Base-by-base conservation (phyloP, 2,888 invertebrate species). In the Hydroisotoma schaefferi region DNA sequence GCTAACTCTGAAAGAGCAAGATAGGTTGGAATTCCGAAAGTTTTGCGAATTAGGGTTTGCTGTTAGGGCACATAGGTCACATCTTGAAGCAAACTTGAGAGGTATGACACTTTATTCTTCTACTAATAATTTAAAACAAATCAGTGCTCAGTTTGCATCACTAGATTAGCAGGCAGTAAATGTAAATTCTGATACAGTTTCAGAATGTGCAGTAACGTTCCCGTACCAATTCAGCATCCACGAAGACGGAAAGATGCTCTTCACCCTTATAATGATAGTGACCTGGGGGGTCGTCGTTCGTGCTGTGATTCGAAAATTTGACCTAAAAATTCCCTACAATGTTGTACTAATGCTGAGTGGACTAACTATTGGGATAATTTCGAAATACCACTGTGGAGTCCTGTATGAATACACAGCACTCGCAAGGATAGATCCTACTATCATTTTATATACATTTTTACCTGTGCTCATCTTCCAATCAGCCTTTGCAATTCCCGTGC, bases 391-490 rank as follows among this genome's bases (percentile, higher is more conserved):
- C 27, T 67, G 68, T 38, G 28, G 25, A 3, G 15, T 27, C 0
- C 15, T 65, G 1, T 38, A 57, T 23, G 40, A 61, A 18, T 70
- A 61, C 60, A 70, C 70, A 1, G 64, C 62, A 2, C 67, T 71
- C 38, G 69, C 69, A 8, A 15, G 66, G 25, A 62, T 66, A 10
- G 58, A 44, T 29, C 60, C 67, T 6, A 47, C 63, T 44, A 51
- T 63, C 20, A 70, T 70, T 25, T 56, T 67, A 1, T 67, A 54
- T 48, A 60, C 60, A 1, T 70, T 70, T 29, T 55, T 70, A 5
- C 70, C 70, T 0, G 59, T 65, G 12, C 61, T 70, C 8, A 67
- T 70, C 28, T 70, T 70, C 51, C 68, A 70, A 29, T 67, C 67
- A 10, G 68, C 67, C 6, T 70, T 68, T 28, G 56, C 65, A 10